Evolutionary conservation across 2,888 invertebrate genomes (phyloP).

Genomic region (Malthinus seriepunctatus): DNA sequence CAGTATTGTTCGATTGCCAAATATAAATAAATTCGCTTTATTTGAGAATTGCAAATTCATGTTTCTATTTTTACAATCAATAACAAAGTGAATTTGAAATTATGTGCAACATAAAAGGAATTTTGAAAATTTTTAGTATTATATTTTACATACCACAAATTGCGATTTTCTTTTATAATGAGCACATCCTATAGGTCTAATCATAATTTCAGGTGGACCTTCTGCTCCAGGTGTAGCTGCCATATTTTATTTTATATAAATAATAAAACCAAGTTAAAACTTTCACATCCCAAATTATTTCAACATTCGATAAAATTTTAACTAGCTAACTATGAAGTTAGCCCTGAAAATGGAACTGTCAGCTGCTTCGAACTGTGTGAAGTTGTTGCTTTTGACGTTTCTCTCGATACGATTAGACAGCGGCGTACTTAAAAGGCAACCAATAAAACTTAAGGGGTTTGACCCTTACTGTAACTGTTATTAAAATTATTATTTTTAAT

Average conservation of each 20-base stretch:
- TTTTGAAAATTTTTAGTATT: neutral
- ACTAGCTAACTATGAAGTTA: neutral
- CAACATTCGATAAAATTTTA: neutral
- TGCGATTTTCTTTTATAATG: conserved; percentile 85
- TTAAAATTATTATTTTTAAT: too few species aligned
- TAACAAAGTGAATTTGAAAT: neutral
- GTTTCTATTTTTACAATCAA: conserved; percentile 1
- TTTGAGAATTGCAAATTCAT: neutral
- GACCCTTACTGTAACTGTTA: too few species aligned
- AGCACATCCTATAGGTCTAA: conserved; percentile 70
- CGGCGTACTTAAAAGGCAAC: too few species aligned
- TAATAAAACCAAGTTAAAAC: conserved; percentile 11
- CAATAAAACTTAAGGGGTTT: too few species aligned
- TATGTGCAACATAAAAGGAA: too few species aligned
- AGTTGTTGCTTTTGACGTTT: neutral
- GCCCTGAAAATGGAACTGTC: neutral
- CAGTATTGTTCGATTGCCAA: too few species aligned
- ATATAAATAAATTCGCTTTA: neutral
- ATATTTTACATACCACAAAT: conserved; percentile 72
- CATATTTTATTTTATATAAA: conserved; percentile 25
- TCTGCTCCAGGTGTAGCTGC: conserved; percentile 48
- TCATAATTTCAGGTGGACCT: conserved; percentile 53
- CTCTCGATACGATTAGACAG: neutral
- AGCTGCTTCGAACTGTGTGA: neutral
- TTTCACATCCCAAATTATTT: conserved; percentile 22